These are phyloP conservation scores for Pristionchus maxplancki DNA, from an alignment of 2,888 invertebrate genomes.

Conservation along the genomic window DNA sequence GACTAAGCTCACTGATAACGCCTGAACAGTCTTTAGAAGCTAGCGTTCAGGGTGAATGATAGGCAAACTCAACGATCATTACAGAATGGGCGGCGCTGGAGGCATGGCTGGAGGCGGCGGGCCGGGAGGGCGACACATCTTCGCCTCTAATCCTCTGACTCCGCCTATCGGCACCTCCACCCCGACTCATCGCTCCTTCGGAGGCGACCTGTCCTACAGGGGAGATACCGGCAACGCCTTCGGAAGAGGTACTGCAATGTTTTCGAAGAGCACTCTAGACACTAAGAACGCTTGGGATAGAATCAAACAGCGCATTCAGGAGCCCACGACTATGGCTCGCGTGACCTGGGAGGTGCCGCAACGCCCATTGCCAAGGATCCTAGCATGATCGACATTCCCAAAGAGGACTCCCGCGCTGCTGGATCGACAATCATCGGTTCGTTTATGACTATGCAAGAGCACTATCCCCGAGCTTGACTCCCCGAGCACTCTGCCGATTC, in stretches of 20 bases:
- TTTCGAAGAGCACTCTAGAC: background rate
- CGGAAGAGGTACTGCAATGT: conserved; percentile 4
- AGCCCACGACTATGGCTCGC: conserved; percentile 46
- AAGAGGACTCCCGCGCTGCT: background rate
- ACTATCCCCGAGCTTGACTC: background rate
- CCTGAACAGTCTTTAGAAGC: too few species aligned
- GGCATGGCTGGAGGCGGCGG: conserved; percentile 22
- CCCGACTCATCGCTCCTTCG: conserved; percentile 65
- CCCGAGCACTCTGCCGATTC: background rate
- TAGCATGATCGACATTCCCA: conserved; percentile 21
- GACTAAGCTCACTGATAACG: too few species aligned
- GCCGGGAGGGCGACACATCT: conserved; percentile 66
- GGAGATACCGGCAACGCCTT: conserved; percentile 42
- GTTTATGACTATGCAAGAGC: background rate
- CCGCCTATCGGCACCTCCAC: conserved; percentile 77
- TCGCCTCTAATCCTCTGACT: conserved; percentile 77
- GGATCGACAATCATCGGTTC: conserved; percentile 16
- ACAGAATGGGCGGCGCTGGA: conserved; percentile 24
- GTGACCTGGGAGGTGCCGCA: conserved; percentile 46
- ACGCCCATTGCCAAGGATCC: conserved; percentile 36
- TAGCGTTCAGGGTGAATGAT: too few species aligned
- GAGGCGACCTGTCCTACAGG: conserved; percentile 55
- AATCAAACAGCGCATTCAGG: background rate
- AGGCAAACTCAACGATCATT: too few species aligned
- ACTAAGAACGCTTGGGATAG: background rate